Percentiles rank a stretch among this genome's conserved stretches.
These are phyloP conservation scores for Odontophorus gujanensis DNA, from an alignment of 2,113 vertebrate species.

Conservation along the genomic window DNA sequence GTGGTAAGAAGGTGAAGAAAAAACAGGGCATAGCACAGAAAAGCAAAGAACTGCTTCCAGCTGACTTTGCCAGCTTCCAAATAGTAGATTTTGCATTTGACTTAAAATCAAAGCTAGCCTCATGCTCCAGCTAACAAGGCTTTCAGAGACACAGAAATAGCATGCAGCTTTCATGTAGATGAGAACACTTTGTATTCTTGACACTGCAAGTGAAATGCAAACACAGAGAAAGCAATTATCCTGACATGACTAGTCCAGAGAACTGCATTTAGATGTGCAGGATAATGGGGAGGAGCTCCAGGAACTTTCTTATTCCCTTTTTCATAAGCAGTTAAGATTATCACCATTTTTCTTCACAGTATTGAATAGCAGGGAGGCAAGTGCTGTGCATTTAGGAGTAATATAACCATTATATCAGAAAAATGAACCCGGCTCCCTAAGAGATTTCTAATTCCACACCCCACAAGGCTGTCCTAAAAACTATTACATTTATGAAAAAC, in stretches of 20 bases:
- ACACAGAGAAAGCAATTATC: constrained; percentile 44
- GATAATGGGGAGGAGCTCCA: constrained; percentile 34
- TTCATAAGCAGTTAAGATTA: constrained; percentile 41
- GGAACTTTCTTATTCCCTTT: constrained; percentile 31
- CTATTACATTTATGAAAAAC: background rate
- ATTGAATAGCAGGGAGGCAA: constrained; percentile 9
- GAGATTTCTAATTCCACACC: background rate
- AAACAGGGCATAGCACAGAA: background rate
- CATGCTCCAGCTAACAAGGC: constrained; percentile 25
- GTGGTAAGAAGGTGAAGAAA: background rate
- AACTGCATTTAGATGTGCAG: constrained; percentile 22
- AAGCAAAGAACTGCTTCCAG: background rate
- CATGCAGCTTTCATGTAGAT: constrained; percentile 35
- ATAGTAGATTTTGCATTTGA: constrained; percentile 19
- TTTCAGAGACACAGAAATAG: constrained; percentile 33
- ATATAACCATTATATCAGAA: background rate
- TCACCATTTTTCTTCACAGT: constrained; percentile 25
- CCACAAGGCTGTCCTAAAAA: background rate
- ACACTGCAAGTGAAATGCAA: constrained; percentile 37
- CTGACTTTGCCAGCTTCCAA: background rate
- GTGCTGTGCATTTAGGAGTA: fast-evolving
- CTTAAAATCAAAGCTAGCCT: constrained; percentile 53
- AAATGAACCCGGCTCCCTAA: background rate
- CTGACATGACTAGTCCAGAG: background rate
- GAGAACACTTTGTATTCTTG: constrained; percentile 55